Evolutionary conservation across 2,888 invertebrate genomes (phyloP), one percentile per base, ranked within the genome.

Genomic region (Ochropacha duplaris): DNA sequence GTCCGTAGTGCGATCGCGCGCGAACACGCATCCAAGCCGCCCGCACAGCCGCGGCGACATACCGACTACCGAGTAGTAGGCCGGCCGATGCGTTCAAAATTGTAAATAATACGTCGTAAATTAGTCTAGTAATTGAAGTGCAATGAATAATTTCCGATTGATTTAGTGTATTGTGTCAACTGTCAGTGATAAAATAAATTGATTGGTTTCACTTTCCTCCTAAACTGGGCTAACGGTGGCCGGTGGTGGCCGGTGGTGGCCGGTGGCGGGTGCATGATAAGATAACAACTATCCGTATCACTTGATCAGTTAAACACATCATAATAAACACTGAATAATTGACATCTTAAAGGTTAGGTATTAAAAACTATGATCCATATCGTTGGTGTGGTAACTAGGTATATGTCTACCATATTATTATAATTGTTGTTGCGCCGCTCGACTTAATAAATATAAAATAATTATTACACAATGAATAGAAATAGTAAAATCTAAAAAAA

Each of bases 141-240:
- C 66, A 71, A 68, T 74, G 60, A 66, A 65, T 71, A 65, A 72
- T 71, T 66, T 54, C 57, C 57, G 54, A 54, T 67, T 66, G 60
- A 72, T 69, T 64, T 68, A 78, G 73, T 79, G 76, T 68, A 68
- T 64, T 68, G 75, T 77, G 78, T 65, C 66, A 79, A 81, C 82
- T 77, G 78, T 65, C 66, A 79, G 82, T 83, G 83, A 79, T 81
- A 79, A 68, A 58, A 64, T 11, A 50, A 64, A 71, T 69, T 72
- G 73, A 78, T 71, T 65, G 54, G 60, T 54, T 58, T 56, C 58
- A 60, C 60, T 68, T 64, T 63, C 58, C 57, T 61, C 36, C 44
- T 50, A 54, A 79, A 73, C 70, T 74, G 64, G 77, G 76, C 65
- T 74, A 68, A 63, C 60, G 56, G 59, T 58, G 57, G 54, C 63